Evolutionary conservation across 2,113 vertebrate species (phyloP).

Genomic region (Alouatta palliata): DNA sequence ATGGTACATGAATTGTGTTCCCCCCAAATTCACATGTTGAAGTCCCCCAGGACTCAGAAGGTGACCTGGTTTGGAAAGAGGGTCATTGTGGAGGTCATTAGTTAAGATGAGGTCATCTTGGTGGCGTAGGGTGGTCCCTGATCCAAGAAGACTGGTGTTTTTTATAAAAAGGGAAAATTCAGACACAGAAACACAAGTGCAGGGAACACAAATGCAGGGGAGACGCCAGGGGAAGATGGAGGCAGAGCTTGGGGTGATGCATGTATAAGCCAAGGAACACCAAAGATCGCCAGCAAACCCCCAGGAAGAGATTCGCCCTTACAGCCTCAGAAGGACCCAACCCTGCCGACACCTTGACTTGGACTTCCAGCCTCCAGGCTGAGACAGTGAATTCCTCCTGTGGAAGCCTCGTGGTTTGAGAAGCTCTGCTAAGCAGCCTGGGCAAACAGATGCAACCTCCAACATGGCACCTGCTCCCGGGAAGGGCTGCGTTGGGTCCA

Average conservation of each 20-base stretch:
- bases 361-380: not conserved
- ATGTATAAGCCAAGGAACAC: not conserved
- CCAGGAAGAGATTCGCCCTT: fast-evolving
- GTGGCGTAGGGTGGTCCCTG: not conserved
- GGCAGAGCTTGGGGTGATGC: not conserved
- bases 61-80: not conserved
- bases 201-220: fast-evolving
- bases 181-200: fast-evolving
- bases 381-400: fast-evolving
- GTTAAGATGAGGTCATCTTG: not conserved
- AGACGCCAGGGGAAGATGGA: fast-evolving
- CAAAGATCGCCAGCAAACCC: not conserved
- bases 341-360: not conserved
- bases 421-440: not conserved
- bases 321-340: not conserved
- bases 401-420: fast-evolving
- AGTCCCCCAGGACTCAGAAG: not conserved
- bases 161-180: too few relatives aligned
- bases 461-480: fast-evolving
- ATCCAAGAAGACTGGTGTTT: too few relatives aligned
- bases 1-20: too few relatives aligned
- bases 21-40: fast-evolving
- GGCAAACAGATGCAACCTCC: fast-evolving
- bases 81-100: too few relatives aligned
- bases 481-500: not conserved